phyloP scores from a whole-genome alignment of 2,888 invertebrate species.

The Drosophila percnosoma region DNA sequence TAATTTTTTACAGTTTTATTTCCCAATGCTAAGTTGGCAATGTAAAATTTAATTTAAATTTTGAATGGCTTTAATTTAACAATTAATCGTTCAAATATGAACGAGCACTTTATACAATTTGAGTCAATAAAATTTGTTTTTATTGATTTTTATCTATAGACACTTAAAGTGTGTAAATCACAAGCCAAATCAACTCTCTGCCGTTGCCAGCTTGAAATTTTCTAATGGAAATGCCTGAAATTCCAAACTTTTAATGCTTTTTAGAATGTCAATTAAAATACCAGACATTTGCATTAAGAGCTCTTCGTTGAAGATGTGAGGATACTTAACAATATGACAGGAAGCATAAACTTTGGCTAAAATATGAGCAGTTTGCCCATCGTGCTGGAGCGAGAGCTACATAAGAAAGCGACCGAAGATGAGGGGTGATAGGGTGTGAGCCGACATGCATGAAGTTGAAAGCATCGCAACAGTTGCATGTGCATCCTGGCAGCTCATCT shows the following conservation, averaged over 20 bases:
- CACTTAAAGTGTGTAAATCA: background rate
- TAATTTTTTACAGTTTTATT: background rate
- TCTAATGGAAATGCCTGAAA: constrained; percentile 1
- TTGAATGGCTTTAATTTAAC: background rate
- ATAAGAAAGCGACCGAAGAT: background rate
- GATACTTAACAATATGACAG: constrained; percentile 21
- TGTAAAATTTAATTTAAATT: background rate
- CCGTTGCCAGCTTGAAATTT: background rate
- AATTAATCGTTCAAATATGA: background rate
- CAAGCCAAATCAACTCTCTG: background rate
- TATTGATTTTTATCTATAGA: background rate
- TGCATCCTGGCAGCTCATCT: constrained; percentile 58
- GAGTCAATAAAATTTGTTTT: background rate
- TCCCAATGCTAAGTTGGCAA: background rate
- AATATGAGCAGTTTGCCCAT: constrained; percentile 24
- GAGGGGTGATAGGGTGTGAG: background rate
- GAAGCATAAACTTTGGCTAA: constrained; percentile 55
- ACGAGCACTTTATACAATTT: background rate
- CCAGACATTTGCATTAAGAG: constrained; percentile 61
- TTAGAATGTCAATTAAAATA: constrained; percentile 52
- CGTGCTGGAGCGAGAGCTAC: background rate
- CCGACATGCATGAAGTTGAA: constrained; percentile 33
- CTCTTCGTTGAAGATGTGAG: constrained; percentile 18
- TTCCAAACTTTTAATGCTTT: constrained; percentile 22
- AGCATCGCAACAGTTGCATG: constrained; percentile 51